Conservation (phyloP, 2,113 vertebrate species). For the Furnarius figulus region DNA sequence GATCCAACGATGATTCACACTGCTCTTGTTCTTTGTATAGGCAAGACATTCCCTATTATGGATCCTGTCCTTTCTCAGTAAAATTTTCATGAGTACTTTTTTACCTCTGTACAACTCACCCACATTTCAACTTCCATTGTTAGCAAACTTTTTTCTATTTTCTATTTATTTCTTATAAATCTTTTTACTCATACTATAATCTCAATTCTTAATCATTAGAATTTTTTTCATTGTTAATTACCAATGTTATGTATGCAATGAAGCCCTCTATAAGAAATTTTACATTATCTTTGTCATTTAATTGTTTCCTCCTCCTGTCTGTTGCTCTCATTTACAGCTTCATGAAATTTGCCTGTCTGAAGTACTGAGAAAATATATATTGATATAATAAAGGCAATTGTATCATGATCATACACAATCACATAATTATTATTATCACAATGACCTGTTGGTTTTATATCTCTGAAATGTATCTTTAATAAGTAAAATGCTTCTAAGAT, state of each 20-base stretch:
- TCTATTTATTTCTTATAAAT: background rate
- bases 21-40: background rate
- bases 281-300: background rate
- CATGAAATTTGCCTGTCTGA: background rate
- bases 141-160: background rate
- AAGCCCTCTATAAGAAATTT: background rate
- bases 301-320: background rate
- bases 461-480: background rate
- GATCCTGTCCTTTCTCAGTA: background rate
- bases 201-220: background rate
- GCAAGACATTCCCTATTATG: background rate
- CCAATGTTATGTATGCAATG: background rate
- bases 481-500: background rate
- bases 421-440: background rate
- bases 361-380: background rate
- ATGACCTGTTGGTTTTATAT: background rate
- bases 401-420: background rate
- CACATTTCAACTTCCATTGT: background rate
- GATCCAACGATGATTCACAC: background rate
- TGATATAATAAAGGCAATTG: background rate
- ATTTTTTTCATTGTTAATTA: background rate
- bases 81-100: background rate
- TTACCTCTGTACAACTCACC: background rate
- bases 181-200: background rate
- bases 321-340: background rate